Evolutionary conservation across 2,113 vertebrate species (phyloP), one percentile per base, ranked within the genome.

Genomic region (Vulpes ferrilata): DNA sequence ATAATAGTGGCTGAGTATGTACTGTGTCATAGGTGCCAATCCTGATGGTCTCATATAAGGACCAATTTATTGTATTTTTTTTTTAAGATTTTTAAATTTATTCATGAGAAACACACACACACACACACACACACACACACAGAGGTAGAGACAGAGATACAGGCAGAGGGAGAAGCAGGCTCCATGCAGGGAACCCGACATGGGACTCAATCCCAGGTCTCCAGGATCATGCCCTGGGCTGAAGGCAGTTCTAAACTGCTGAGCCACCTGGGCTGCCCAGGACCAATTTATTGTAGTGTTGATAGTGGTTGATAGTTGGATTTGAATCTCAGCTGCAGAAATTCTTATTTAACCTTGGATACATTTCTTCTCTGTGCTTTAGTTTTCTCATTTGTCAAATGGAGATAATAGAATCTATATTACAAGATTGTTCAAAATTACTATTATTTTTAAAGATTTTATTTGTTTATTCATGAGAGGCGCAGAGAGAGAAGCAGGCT

Each of bases 331-430:
- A 88, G 48, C 16, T 23, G 35, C 35, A 76, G 35, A 94, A 59
- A 74, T 76, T 88, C 13, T 23, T 51, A 12, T 59, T 62, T 71
- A 79, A 85, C 19, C 64, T 64, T 48, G 55, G 59, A 55, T 55
- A 13, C 30, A 43, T 90, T 35, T 43, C 65, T 86, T 80, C 57
- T 71, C 57, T 67, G 32, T 53, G 65, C 38, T 71, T 90, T 23
- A 11, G 23, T 84, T 90, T 88, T 53, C 48, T 85, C 84, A 62
- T 81, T 51, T 87, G 48, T 78, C 76, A 96, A 83, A 13, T 78
- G 55, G 64, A 79, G 59, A 57, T 57, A 62, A 64, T 62, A 90
- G 64, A 93, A 64, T 93, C 16, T 57, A n/a, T 48, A 2, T 80
- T 62, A n/a, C 62, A 43, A 71, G 91, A 43, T n/a, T 64, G 23